Evolutionary conservation across 1,140 invertebrate genomes (phyloP).

Genomic region (Calephelis nemesis): DNA sequence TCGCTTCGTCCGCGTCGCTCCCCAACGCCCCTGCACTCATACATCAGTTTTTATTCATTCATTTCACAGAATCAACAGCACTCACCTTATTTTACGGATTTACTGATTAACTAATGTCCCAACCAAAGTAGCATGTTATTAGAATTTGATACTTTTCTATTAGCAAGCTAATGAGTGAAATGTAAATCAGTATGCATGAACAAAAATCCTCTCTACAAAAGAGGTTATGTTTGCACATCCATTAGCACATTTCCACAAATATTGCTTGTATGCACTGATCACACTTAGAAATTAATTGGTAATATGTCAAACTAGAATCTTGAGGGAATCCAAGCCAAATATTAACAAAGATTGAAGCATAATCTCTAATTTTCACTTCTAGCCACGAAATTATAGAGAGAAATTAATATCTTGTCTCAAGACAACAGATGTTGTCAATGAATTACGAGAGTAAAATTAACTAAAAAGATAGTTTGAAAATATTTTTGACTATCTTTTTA

Average conservation of each 20-base stretch:
- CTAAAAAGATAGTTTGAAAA: too few relatives aligned
- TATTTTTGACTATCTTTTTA: too few relatives aligned
- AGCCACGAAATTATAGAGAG: neutral
- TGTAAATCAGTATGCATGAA: conserved; percentile 25
- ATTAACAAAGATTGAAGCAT: neutral
- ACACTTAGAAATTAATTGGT: conserved; percentile 2
- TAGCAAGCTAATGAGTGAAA: conserved; percentile 21
- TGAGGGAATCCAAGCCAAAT: conserved; percentile 30
- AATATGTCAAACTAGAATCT: conserved; percentile 26
- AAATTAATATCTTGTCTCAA: neutral
- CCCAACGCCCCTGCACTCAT: conserved; percentile 32
- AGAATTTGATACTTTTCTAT: conserved; percentile 12
- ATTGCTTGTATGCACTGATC: conserved; percentile 10
- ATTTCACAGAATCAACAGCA: conserved; percentile 14
- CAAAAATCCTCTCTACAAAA: conserved; percentile 8
- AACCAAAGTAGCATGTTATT: neutral
- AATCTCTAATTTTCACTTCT: conserved; percentile 3
- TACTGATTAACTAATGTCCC: conserved; percentile 1
- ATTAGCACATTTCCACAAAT: conserved; percentile 23
- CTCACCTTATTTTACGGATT: conserved; percentile 5
- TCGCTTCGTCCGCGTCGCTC: conserved; percentile 24
- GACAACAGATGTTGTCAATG: neutral
- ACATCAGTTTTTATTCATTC: conserved; percentile 23
- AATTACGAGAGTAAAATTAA: neutral
- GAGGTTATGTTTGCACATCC: conserved; percentile 16